These are phyloP conservation scores for Agapornis roseicollis DNA, from an alignment of 2,113 vertebrate genomes.

Conservation along the genomic window DNA sequence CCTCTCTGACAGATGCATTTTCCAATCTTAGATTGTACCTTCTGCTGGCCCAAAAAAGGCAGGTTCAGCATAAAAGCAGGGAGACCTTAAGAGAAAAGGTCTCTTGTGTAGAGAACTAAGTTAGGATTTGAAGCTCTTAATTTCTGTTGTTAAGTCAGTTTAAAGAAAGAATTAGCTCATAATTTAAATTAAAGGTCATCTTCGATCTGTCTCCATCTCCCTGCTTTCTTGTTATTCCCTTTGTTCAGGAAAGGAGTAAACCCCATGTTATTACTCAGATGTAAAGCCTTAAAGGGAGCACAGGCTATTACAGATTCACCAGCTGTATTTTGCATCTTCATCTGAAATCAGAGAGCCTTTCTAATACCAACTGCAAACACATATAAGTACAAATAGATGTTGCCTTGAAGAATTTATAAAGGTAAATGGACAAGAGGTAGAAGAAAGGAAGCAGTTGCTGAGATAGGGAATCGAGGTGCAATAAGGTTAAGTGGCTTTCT, in stretches of 20 bases:
- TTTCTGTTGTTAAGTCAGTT: constrained; percentile 20
- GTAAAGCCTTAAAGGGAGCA: neutral
- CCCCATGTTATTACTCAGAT: neutral
- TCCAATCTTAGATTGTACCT: constrained; percentile 40
- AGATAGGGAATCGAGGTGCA: neutral
- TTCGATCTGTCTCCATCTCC: neutral
- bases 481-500: constrained; percentile 52
- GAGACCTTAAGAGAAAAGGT: constrained; percentile 55
- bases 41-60: constrained; percentile 41
- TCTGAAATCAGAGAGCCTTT: neutral
- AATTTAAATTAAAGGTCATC: constrained; percentile 32
- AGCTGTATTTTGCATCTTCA: neutral
- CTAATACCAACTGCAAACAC: neutral
- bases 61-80: constrained; percentile 32
- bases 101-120: neutral
- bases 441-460: neutral
- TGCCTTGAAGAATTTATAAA: neutral
- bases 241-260: neutral
- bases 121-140: neutral
- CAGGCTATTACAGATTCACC: neutral
- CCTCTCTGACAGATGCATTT: constrained; percentile 61
- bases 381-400: neutral
- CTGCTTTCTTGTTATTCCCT: neutral
- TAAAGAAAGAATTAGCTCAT: constrained; percentile 12
- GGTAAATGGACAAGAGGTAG: neutral